These are phyloP conservation scores for Malurus alboscapulatus DNA, from an alignment of 2,113 vertebrate genomes.

Conservation along the genomic window DNA sequence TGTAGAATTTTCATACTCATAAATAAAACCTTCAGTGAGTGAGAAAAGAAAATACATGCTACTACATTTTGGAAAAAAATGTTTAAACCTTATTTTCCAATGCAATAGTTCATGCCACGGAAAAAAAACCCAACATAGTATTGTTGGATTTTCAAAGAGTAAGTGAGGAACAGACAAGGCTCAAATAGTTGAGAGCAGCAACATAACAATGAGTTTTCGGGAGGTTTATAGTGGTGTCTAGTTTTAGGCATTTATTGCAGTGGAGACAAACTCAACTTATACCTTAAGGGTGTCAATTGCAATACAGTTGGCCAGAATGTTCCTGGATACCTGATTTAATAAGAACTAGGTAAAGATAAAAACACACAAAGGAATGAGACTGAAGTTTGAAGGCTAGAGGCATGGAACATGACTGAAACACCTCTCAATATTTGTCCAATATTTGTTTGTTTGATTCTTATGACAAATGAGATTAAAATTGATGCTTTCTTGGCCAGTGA, in stretches of 20 bases:
- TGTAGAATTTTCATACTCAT: too few species aligned
- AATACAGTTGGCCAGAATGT: neutral
- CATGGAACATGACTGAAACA: neutral
- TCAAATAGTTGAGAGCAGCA: neutral
- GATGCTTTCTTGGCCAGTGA: neutral
- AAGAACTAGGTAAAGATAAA: constrained; percentile 13
- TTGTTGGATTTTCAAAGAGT: neutral
- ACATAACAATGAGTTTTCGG: neutral
- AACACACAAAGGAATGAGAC: neutral
- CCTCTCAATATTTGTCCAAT: neutral
- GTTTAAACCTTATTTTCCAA: too few species aligned
- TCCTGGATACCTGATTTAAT: neutral
- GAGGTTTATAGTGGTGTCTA: neutral
- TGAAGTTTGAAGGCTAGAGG: neutral
- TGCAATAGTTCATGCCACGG: too few species aligned
- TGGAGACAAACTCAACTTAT: neutral
- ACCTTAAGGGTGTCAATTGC: neutral
- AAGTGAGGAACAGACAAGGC: neutral
- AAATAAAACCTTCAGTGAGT: too few species aligned
- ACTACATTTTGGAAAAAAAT: too few species aligned
- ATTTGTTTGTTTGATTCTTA: constrained; percentile 8
- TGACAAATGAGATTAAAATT: neutral
- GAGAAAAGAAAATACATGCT: too few species aligned
- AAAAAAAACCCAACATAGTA: neutral
- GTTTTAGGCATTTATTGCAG: neutral